Evolutionary conservation across 1,140 invertebrate genomes (phyloP).

Genomic region (Pararge aegeria): DNA sequence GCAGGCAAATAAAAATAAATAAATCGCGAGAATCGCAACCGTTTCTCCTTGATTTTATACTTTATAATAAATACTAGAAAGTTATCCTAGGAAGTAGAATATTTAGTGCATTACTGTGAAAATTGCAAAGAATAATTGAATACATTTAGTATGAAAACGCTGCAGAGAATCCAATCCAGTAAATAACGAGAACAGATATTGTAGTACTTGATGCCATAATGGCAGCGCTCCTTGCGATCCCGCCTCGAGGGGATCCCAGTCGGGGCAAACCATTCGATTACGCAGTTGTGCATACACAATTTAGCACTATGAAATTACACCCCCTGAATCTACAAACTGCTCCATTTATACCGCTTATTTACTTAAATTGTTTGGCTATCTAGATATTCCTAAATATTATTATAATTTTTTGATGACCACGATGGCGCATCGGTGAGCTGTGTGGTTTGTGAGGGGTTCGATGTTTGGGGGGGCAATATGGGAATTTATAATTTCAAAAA

Average conservation of each 20-base stretch:
- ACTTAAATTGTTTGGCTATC: too few relatives aligned
- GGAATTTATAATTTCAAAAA: too few relatives aligned
- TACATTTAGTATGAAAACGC: neutral
- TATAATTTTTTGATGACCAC: too few relatives aligned
- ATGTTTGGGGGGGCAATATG: too few relatives aligned
- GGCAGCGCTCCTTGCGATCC: constrained; percentile 1
- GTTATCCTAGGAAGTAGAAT: too few relatives aligned
- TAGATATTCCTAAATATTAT: too few relatives aligned
- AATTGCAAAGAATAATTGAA: neutral
- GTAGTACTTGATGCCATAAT: constrained; percentile 7
- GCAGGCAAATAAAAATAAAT: too few relatives aligned
- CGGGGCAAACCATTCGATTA: constrained; percentile 6
- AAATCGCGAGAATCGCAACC: too few relatives aligned
- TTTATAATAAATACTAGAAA: too few relatives aligned
- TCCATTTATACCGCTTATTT: neutral
- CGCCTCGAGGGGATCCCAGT: constrained; percentile 4
- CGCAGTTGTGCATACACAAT: constrained; percentile 11
- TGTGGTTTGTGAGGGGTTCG: too few relatives aligned
- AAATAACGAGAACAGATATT: constrained; percentile 10
- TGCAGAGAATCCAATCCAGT: constrained; percentile 2
- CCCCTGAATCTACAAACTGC: neutral
- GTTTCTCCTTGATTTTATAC: too few relatives aligned
- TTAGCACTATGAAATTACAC: constrained; percentile 3
- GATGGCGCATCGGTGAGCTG: too few relatives aligned
- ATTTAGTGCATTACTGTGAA: neutral